Percentiles rank a stretch among this genome's conserved stretches.
phyloP scores from a whole-genome alignment of 2,797 vertebrate genomes.

The Scleropages formosus region DNA sequence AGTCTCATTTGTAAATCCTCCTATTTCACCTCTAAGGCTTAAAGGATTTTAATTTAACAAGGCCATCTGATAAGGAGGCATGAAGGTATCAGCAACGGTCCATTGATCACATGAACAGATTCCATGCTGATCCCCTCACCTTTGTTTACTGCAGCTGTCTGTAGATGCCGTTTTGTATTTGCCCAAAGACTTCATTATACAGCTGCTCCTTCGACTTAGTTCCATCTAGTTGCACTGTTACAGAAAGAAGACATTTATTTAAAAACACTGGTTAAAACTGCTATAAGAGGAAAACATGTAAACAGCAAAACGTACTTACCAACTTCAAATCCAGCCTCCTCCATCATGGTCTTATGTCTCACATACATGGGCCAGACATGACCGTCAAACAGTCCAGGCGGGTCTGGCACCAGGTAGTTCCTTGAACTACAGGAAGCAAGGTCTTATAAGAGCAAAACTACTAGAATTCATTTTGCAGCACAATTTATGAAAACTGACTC shows the following conservation, averaged over 20 bases:
- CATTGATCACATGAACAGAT: background rate
- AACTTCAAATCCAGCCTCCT: slow-evolving; percentile 73
- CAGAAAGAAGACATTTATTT: slow-evolving; percentile 18
- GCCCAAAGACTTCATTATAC: slow-evolving; percentile 77
- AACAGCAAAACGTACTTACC: slow-evolving; percentile 59
- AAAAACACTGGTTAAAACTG: background rate
- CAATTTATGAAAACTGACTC: no score
- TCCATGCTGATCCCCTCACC: slow-evolving; percentile 42
- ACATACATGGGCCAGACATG: slow-evolving; percentile 93
- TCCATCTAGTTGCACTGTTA: slow-evolving; percentile 83
- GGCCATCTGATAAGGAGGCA: no score
- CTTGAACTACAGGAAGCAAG: slow-evolving; percentile 68
- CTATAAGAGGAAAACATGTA: background rate
- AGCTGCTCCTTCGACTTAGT: slow-evolving; percentile 80
- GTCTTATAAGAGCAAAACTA: background rate
- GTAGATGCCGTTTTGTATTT: slow-evolving; percentile 80
- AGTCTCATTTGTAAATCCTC: no score
- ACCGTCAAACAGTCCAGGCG: slow-evolving; percentile 86
- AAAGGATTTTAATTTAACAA: no score
- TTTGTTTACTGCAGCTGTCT: slow-evolving; percentile 62
- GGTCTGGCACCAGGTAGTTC: slow-evolving; percentile 85
- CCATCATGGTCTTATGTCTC: slow-evolving; percentile 85
- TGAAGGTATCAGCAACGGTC: background rate
- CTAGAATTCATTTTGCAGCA: background rate
- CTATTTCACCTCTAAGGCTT: no score